Base-by-base conservation (phyloP, 2,797 vertebrate species). In the Eospalax fontanierii region DNA sequence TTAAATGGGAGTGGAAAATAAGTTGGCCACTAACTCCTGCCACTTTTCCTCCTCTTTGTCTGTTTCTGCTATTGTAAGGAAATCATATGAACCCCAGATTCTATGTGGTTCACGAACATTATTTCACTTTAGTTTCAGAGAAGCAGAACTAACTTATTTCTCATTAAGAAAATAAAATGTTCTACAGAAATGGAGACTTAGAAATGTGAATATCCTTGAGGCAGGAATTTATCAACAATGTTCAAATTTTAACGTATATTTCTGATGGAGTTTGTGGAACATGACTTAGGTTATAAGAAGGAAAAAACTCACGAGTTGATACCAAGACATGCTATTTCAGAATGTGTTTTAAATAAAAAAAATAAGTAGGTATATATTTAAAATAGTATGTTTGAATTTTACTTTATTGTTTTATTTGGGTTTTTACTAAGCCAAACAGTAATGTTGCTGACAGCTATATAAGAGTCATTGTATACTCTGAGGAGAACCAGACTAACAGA, bases 131-230 rank as follows among this genome's bases (percentile, higher is more conserved):
- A 88, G 54, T 65, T 83, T 80, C 59, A 63, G 8, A 40, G 59
- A 54, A 73, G 1, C 19, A 82, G 11, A 73, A 35, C 61, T 74
- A n/a, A 43, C 38, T 81, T 80, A 43, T 66, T 91, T 87, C 38
- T 93, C 35, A 65, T 35, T 93, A 87, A 87, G 68, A 89, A 90
- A 71, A 73, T 61, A 89, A 89, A 96, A 85, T 70, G 38, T n/a
- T 12, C 40, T 71, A 33, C 74, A 86, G 46, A 82, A 26, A 73
- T 46, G 70, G 14, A 93, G 50, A 76, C 71, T 46, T 43, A 93
- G 43, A 63, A 90, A 22, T 90, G 6, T 87, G 40, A 84, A 59
- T 75, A 4, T 81, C 83, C 86, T 79, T 91, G 11, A 30, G 18
- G 73, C 71, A 92, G 73, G 33, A 91, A 78, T 8, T 38, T 46